Evolutionary conservation across 2,113 vertebrate genomes (phyloP).

Genomic region (Nycticebus coucang): DNA sequence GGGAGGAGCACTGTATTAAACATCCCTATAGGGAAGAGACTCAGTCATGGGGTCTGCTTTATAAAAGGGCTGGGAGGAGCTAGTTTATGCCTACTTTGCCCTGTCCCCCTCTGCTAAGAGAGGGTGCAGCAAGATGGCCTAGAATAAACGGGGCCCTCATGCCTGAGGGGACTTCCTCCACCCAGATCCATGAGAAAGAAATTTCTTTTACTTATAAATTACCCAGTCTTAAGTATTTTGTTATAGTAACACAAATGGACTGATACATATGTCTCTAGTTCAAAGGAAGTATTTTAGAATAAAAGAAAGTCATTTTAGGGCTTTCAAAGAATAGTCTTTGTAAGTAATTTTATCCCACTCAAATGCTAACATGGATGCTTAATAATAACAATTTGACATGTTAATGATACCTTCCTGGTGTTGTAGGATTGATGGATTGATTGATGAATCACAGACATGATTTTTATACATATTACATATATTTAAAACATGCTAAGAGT

Average conservation of each 20-base stretch:
- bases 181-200: neutral
- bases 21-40: neutral
- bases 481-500: conserved; percentile 31
- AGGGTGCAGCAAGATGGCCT: neutral
- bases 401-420: neutral
- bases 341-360: neutral
- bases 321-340: neutral
- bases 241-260: neutral
- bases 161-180: too few species aligned
- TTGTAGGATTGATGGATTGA: neutral
- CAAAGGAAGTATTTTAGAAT: neutral
- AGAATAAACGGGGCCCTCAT: too few species aligned
- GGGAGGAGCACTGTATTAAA: neutral
- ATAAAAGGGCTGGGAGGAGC: neutral
- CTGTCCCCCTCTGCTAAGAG: neutral
- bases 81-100: neutral
- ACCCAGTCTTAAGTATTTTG: neutral
- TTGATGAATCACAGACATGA: neutral
- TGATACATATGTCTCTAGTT: neutral
- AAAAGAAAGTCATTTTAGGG: neutral
- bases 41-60: neutral
- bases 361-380: neutral
- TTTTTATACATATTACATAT: neutral
- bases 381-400: neutral
- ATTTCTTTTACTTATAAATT: neutral